phyloP scores from a whole-genome alignment of 30 jellyfish, hydroid and myxozoan genomes.

The Aurelia aurita complex sp. Pacific region DNA sequence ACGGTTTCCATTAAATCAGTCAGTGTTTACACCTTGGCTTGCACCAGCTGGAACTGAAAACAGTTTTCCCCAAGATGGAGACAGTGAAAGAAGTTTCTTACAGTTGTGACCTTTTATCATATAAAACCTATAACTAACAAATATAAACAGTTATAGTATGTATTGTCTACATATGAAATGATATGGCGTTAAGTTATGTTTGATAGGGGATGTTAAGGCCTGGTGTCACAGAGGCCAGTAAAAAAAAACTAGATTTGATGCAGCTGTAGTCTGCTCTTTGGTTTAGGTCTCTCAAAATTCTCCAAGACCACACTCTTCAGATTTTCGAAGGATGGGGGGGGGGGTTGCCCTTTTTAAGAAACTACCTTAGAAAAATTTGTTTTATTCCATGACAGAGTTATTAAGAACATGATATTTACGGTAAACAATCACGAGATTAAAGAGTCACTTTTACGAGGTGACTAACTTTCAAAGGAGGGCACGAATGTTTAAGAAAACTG shows the following conservation, averaged over 20 bases:
- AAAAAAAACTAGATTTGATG: conserved; percentile 21
- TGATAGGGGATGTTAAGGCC: conserved; percentile 51
- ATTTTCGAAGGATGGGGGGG: too few species aligned
- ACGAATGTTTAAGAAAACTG: too few species aligned
- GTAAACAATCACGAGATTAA: too few species aligned
- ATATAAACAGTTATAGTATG: background rate
- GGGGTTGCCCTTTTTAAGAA: too few species aligned
- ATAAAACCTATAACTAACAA: background rate
- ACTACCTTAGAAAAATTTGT: too few species aligned
- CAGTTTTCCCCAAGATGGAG: conserved; percentile 26
- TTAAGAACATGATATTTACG: too few species aligned
- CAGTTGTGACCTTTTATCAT: conserved; percentile 3
- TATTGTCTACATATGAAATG: background rate
- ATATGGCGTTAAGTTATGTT: conserved; percentile 36
- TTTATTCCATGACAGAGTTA: too few species aligned
- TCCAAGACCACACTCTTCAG: too few species aligned
- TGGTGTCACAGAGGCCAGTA: conserved; percentile 19
- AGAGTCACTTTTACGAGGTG: too few species aligned
- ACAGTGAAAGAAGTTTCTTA: conserved; percentile 34
- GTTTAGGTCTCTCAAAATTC: background rate
- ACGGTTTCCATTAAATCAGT: background rate
- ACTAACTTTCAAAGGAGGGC: too few species aligned
- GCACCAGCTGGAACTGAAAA: conserved; percentile 48
- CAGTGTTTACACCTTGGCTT: conserved; percentile 29
- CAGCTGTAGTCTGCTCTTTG: background rate